These are phyloP conservation scores for Pyrocephalus nanus DNA, from an alignment of 2,797 vertebrate genomes.

Conservation along the genomic window DNA sequence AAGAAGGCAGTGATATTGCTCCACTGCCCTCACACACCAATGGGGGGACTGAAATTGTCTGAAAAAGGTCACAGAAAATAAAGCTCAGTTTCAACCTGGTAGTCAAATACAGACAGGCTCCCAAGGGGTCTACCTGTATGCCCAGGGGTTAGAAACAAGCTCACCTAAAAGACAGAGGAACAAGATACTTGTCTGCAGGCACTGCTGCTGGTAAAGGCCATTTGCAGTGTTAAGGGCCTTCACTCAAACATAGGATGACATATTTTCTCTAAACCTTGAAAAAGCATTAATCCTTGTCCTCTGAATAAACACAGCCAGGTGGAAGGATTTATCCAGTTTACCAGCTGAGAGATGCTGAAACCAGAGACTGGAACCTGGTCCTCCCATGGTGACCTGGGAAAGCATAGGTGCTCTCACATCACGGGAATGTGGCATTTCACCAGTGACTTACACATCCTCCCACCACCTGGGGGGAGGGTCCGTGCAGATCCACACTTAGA, in stretches of 20 bases:
- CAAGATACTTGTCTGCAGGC: not conserved
- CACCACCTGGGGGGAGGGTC: fast-evolving
- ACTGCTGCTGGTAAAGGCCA: not conserved
- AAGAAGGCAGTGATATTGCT: not conserved
- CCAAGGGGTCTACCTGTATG: not conserved
- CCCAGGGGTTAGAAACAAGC: not conserved
- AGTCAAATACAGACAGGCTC: not conserved
- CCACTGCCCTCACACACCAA: not conserved
- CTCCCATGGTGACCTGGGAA: not conserved
- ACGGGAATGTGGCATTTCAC: fast-evolving
- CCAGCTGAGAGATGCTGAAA: not conserved
- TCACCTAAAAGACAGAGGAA: not conserved
- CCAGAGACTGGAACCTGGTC: not conserved
- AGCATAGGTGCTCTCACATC: fast-evolving
- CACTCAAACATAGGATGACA: not conserved
- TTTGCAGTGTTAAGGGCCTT: not conserved
- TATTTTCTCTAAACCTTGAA: not conserved
- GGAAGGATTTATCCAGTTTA: not conserved
- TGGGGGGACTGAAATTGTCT: not conserved
- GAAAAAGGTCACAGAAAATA: not conserved
- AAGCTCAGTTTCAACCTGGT: not conserved
- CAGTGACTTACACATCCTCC: not conserved
- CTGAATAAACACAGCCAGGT: not conserved
- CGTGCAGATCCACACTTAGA: too few relatives aligned
- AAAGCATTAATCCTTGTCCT: not conserved